Percentiles rank a stretch among this genome's conserved stretches.
Evolutionary conservation across 2,797 vertebrate genomes (phyloP).

Genomic region (Distichodus sexfasciatus): DNA sequence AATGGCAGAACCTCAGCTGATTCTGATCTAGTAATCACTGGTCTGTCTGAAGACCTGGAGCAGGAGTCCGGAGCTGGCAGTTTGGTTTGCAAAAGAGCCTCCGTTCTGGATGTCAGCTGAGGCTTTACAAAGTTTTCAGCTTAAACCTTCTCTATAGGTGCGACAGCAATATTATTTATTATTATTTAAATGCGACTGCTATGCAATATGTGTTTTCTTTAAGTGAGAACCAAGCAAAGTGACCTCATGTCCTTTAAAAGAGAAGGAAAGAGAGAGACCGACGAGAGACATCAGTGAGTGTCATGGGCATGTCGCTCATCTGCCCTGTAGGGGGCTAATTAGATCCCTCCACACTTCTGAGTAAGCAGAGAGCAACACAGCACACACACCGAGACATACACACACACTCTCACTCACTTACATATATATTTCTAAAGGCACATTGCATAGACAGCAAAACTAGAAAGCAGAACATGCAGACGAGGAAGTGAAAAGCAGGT

Average conservation of each 20-base stretch:
- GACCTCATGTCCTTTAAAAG: constrained; percentile 20
- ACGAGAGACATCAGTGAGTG: not conserved
- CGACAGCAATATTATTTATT: no score
- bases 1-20: no score
- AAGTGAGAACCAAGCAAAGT: not conserved
- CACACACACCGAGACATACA: no score
- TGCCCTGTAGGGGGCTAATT: constrained; percentile 40
- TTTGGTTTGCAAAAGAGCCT: no score
- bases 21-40: no score
- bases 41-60: no score
- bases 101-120: no score
- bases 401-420: no score
- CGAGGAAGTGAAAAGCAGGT: constrained; percentile 25
- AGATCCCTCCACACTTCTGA: constrained; percentile 23
- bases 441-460: constrained; percentile 28
- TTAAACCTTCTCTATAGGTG: no score
- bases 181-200: not conserved
- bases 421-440: constrained; percentile 12
- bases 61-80: no score
- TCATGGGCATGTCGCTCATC: constrained; percentile 31
- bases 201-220: not conserved
- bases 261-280: constrained; percentile 7
- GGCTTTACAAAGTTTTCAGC: no score
- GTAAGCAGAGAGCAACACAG: constrained; percentile 31
- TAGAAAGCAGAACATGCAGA: constrained; percentile 23